Evolutionary conservation across 2,113 vertebrate species (phyloP), one percentile per base, ranked within the genome.

Genomic region (Sceloporus undulatus): DNA sequence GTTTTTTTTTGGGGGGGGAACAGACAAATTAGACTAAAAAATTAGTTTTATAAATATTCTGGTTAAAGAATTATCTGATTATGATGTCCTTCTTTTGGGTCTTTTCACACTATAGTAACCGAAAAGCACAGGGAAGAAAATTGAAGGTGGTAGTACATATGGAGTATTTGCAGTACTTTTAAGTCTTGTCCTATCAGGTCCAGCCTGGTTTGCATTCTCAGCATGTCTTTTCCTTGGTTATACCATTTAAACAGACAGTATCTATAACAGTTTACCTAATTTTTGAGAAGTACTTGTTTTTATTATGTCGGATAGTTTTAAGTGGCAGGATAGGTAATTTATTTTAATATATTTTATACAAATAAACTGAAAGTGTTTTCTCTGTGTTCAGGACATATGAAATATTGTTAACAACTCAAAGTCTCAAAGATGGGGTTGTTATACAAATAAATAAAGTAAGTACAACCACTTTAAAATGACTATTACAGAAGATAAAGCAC

Each of bases 381-480:
- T 66, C 29, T 79, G 48, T 59, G 71, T 85, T 85, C 38, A 52
- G 56, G 25, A 25, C 9, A 11, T 85, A 59, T 59, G 48, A 48
- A 52, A 78, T 38, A 5, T n/a, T 78, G 38, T 34, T 66, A 79
- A 38, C 27, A 18, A 38, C 54, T 74, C 29, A 59, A 68, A 54
- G 71, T 21, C n/a, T 74, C 56, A 73, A 85, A 56, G 21, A 38
- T 59, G 29, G 29, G 34, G 18, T 14, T 54, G 59, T 78, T 79
- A 79, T 56, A 34, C 73, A 85, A 77, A 85, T 86, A 86, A 86
- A 86, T 82, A 65, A 81, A 81, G 1, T 18, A 71, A 93, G n/a
- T 80, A 27, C 74, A 79, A 25, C 84, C 68, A 62, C 75, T 90
- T 90, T 54, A 85, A 21, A 75, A 42, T 42, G 56, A 68, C 62